Conservation (phyloP, 2,113 vertebrate genomes). For the Rhynchopsitta pachyrhyncha region DNA sequence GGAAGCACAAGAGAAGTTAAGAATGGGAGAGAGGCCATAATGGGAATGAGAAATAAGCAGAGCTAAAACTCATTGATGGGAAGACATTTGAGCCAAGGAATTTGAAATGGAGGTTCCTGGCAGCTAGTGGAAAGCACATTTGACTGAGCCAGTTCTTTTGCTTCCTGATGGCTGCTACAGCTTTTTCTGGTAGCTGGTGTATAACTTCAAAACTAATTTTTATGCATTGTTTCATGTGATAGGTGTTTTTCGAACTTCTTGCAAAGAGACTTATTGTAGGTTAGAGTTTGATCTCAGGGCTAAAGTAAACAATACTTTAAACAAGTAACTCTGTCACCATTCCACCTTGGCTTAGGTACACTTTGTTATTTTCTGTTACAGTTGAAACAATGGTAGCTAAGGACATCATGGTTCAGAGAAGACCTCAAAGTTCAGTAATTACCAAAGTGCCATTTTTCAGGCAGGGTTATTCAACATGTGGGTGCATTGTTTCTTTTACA, state of each 20-base stretch:
- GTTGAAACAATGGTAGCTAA: neutral
- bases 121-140: neutral
- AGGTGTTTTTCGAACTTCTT: neutral
- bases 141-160: neutral
- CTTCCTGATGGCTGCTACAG: neutral
- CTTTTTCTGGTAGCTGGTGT: neutral
- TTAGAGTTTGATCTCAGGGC: neutral
- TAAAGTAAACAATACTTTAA: neutral
- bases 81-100: neutral
- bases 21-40: neutral
- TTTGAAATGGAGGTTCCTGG: neutral
- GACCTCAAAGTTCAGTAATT: neutral
- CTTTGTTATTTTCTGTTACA: neutral
- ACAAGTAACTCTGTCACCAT: neutral
- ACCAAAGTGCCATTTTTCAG: neutral
- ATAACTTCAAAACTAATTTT: neutral
- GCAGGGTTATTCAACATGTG: neutral
- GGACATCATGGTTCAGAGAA: neutral
- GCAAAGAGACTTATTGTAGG: neutral
- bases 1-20: neutral
- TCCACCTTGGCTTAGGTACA: rapidly evolving
- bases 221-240: neutral
- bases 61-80: neutral
- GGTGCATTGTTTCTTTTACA: neutral
- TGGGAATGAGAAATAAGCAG: neutral